Conservation (phyloP, 2,888 invertebrate genomes). For the Tachina fera region DNA sequence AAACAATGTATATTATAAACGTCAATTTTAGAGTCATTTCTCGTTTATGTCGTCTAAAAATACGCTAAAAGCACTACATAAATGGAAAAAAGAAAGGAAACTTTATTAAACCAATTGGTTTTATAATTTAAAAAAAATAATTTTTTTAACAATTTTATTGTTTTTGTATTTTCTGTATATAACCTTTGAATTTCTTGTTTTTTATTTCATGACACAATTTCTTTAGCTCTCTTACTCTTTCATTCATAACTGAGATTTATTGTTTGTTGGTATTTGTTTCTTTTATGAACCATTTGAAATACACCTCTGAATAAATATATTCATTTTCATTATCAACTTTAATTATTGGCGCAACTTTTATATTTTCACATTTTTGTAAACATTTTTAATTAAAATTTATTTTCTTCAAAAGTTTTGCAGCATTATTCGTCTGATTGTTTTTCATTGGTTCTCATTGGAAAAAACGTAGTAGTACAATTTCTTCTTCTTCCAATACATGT, state of each 20-base stretch:
- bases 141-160: not conserved
- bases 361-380: slow-evolving; percentile 50
- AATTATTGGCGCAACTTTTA: slow-evolving; percentile 79
- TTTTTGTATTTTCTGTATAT: slow-evolving; percentile 33
- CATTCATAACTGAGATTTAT: slow-evolving; percentile 70
- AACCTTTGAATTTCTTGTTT: slow-evolving; percentile 19
- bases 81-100: slow-evolving; percentile 8
- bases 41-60: slow-evolving; percentile 63
- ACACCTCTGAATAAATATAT: slow-evolving; percentile 72
- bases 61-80: slow-evolving; percentile 4
- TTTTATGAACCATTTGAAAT: slow-evolving; percentile 58
- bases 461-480: slow-evolving; percentile 60
- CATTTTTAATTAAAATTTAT: not conserved
- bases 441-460: slow-evolving; percentile 47
- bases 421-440: slow-evolving; percentile 1
- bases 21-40: slow-evolving; percentile 63
- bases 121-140: not conserved
- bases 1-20: slow-evolving; percentile 70
- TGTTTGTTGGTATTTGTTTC: slow-evolving; percentile 47
- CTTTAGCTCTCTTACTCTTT: slow-evolving; percentile 56
- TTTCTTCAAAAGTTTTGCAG: not conserved
- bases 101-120: not conserved
- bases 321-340: slow-evolving; percentile 67
- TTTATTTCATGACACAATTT: slow-evolving; percentile 66
- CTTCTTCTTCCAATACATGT: slow-evolving; percentile 58